Base-by-base conservation (phyloP, 2,888 invertebrate genomes). In the Drosophila monieri region DNA sequence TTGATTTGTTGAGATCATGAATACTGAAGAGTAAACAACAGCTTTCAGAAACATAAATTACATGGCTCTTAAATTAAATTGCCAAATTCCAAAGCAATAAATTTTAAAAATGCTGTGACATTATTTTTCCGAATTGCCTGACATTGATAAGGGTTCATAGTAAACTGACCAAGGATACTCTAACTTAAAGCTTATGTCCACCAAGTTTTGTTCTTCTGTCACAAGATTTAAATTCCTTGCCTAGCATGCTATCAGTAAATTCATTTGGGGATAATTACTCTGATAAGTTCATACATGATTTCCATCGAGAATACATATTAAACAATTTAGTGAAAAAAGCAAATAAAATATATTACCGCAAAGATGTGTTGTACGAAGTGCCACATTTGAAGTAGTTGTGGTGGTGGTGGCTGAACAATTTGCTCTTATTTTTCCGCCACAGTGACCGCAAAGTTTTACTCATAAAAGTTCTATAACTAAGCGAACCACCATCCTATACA, bases 401-500 rank as follows among this genome's bases (percentile, higher is more conserved):
- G 27, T 18, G 21, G 6, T 14, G 47, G 47, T 39, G 52, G 27
- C 39, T 15, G 9, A 21, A 30, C 30, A 58, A 67, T 53, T 67
- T 66, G 67, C 18, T 47, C 64, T 53, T 53, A 67, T 65, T 67
- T 67, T 53, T 54, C 39, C 47, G 64, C 67, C 53, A 53, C 68
- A 67, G 54, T 65, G 68, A 65, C 64, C 64, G 64, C 64, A 65
- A 53, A 65, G 46, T 62, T 66, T 67, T 46, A 23, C 67, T 37
- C 67, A 25, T 15, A 30, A n/a, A 18, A 56, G 57, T 41, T 39
- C 25, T 23, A 8, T 10, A 25, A 41, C 43, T 58, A 12, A 21
- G 32, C 21, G 30, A 6, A 6, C 15, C 41, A 8, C 41, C 23
- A 18, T 9, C 14, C 14, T 23, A 23, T 23, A 27, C 14, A 14